Evolutionary conservation across 92 coral and sea anemone genomes (phyloP).

Genomic region (Blastomussa wellsi): DNA sequence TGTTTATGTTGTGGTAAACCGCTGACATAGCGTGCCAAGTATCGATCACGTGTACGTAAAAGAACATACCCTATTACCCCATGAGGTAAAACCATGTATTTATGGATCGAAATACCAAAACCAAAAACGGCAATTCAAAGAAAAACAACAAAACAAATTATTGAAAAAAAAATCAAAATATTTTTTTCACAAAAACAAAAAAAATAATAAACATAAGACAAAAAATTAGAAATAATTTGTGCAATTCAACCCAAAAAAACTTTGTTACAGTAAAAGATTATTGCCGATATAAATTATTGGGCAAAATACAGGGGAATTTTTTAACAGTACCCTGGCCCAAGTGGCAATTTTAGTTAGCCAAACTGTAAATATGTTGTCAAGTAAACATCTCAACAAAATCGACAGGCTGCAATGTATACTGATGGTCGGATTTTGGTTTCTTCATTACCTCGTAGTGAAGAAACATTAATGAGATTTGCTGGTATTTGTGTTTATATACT

Average conservation of each 20-base stretch:
- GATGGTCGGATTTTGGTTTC: slow-evolving; percentile 17
- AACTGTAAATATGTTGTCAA: neutral
- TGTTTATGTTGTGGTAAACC: slow-evolving; percentile 44
- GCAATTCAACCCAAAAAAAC: neutral
- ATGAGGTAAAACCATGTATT: neutral
- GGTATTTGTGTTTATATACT: slow-evolving; percentile 11
- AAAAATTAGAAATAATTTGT: neutral
- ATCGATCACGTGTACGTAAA: neutral
- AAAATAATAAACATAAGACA: neutral
- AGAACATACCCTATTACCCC: neutral
- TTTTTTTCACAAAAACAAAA: neutral
- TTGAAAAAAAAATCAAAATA: slow-evolving; percentile 12
- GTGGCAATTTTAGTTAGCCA: neutral
- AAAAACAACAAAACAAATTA: slow-evolving; percentile 3
- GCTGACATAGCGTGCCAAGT: slow-evolving; percentile 46
- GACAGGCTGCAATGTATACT: slow-evolving; percentile 1
- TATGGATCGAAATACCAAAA: slow-evolving; percentile 9
- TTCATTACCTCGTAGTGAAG: slow-evolving; percentile 54
- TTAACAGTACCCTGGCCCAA: slow-evolving; percentile 27
- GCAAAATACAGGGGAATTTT: slow-evolving; percentile 7
- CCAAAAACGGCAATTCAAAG: neutral
- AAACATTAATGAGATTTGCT: slow-evolving; percentile 12
- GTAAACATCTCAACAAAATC: slow-evolving; percentile 9
- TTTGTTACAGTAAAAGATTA: neutral
- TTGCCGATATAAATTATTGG: neutral